These are phyloP conservation scores for Gibbula magus DNA, from an alignment of 2,888 invertebrate species.

Conservation along the genomic window DNA sequence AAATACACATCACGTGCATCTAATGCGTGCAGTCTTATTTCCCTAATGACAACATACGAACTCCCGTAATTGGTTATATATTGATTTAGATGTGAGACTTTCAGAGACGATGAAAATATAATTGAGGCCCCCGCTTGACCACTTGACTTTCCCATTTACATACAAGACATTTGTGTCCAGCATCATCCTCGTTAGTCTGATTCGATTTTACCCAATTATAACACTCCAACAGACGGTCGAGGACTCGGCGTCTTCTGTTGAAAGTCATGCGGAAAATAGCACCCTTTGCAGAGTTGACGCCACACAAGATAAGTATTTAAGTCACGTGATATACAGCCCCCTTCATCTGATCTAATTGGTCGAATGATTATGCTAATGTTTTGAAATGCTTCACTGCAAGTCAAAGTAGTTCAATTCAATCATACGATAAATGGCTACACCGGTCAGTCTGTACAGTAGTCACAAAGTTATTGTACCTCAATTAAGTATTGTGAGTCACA, in stretches of 20 bases:
- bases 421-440: too few relatives aligned
- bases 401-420: too few relatives aligned
- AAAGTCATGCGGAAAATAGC: conserved; percentile 9
- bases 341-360: neutral
- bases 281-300: neutral
- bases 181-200: neutral
- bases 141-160: neutral
- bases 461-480: too few relatives aligned
- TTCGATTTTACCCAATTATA: conserved; percentile 9
- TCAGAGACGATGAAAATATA: conserved; percentile 10
- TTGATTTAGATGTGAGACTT: neutral
- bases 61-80: conserved; percentile 3
- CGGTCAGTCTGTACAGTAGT: too few relatives aligned
- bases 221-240: neutral
- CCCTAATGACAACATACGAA: conserved; percentile 5
- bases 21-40: neutral
- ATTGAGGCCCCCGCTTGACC: neutral
- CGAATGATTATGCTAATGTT: neutral
- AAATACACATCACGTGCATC: neutral
- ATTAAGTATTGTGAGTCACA: too few relatives aligned
- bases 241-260: neutral
- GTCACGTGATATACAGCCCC: neutral
- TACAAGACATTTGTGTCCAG: neutral
- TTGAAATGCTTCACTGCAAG: neutral
- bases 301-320: neutral